phyloP scores from a whole-genome alignment of 1,140 invertebrate genomes.

The Streblospio benedicti region DNA sequence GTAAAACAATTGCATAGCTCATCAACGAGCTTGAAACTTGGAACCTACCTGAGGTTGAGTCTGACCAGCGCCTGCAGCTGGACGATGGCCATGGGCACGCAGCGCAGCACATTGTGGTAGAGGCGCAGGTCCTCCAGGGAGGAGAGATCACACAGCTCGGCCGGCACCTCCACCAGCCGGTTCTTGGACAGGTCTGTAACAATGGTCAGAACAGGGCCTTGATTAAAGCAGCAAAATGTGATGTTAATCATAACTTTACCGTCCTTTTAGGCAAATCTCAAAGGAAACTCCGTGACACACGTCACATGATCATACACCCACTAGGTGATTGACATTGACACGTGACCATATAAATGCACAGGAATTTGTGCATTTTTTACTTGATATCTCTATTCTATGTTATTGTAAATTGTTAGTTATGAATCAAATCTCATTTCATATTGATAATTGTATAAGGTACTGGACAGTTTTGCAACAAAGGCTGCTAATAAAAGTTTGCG shows the following conservation, averaged over 20 bases:
- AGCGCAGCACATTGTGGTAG: constrained; percentile 81
- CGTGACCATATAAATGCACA: no score
- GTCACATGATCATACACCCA: no score
- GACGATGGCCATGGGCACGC: constrained; percentile 70
- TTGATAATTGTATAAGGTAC: no score
- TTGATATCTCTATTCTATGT: not conserved
- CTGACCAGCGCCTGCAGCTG: constrained; percentile 75
- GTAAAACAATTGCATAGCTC: no score
- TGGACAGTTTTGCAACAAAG: no score
- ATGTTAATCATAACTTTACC: constrained; percentile 1
- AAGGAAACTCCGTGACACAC: no score
- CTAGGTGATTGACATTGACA: no score
- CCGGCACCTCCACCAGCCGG: constrained; percentile 76
- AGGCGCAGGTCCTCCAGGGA: constrained; percentile 78
- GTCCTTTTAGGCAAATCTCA: no score
- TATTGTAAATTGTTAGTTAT: no score
- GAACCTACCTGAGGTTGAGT: constrained; percentile 70
- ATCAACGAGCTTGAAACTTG: not conserved
- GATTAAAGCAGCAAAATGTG: not conserved
- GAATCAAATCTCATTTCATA: no score
- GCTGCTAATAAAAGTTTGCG: no score
- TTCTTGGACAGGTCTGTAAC: constrained; percentile 85
- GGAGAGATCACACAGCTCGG: constrained; percentile 73
- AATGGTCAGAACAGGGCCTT: constrained; percentile 19
- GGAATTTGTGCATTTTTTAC: not conserved